Conservation (phyloP, 2,113 vertebrate genomes). For the Dicaeum eximium region DNA sequence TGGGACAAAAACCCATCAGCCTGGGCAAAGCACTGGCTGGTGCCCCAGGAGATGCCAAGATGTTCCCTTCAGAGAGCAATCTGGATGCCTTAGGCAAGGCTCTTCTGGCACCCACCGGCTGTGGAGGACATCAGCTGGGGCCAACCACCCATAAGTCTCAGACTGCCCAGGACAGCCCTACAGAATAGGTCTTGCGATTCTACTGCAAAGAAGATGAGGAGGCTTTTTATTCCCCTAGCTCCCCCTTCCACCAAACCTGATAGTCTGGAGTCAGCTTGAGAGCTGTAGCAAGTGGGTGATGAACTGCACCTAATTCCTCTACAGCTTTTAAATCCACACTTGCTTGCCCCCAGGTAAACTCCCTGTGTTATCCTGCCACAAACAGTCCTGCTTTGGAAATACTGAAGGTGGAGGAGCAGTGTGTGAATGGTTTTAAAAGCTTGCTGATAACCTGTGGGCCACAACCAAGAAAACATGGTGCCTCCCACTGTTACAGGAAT, state of each 20-base stretch:
- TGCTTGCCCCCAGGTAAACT: neutral
- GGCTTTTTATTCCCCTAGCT: neutral
- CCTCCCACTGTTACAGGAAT: neutral
- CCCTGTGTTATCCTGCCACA: neutral
- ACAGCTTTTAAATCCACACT: neutral
- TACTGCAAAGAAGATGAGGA: neutral
- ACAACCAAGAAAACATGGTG: neutral
- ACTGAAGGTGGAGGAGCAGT: neutral
- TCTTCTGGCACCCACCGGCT: neutral
- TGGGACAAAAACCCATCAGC: rapidly evolving
- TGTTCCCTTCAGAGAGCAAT: neutral
- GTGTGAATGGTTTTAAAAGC: neutral
- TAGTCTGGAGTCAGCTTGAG: neutral
- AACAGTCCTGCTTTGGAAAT: neutral
- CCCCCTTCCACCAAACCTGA: neutral
- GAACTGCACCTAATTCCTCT: neutral
- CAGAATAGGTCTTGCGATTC: neutral
- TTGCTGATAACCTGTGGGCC: neutral
- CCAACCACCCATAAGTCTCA: neutral
- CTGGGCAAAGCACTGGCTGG: neutral
- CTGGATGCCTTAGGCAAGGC: neutral
- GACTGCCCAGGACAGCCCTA: neutral
- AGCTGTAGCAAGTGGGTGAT: neutral
- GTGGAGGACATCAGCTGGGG: neutral
- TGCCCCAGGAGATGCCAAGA: neutral